Percentiles rank a stretch among this genome's conserved stretches.
Conservation (phyloP, 2,113 vertebrate genomes). For the Anhinga anhinga region DNA sequence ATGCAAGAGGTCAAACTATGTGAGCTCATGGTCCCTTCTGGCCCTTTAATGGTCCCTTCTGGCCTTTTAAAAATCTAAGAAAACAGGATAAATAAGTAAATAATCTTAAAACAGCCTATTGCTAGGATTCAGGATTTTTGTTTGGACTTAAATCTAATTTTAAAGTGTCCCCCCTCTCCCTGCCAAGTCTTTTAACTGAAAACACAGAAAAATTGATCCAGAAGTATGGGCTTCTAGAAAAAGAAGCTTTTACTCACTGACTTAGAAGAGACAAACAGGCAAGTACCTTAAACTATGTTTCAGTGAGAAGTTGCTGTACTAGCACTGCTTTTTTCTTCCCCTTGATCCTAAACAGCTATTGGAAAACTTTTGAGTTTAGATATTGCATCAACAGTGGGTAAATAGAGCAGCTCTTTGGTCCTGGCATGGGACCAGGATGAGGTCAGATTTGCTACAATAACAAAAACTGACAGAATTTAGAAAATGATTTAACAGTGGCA, state of each 20-base stretch:
- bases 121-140: background rate
- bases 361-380: background rate
- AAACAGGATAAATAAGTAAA: background rate
- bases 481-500: slow-evolving; percentile 49
- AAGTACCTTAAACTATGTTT: background rate
- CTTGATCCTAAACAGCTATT: background rate
- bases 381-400: background rate
- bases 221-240: background rate
- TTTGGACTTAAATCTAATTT: background rate
- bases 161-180: background rate
- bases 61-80: background rate
- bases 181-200: background rate
- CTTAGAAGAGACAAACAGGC: background rate
- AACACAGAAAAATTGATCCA: background rate
- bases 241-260: background rate
- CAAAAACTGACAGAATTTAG: slow-evolving; percentile 54
- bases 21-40: rapidly evolving
- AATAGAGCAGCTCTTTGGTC: background rate
- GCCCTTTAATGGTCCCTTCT: background rate
- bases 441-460: slow-evolving; percentile 41
- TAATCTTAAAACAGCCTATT: background rate
- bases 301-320: background rate
- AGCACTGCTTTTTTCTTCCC: background rate
- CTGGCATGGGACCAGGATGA: slow-evolving; percentile 51
- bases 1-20: background rate